A percentile compares a stretch with the other conserved stretches of the same genome.
Evolutionary conservation across 2,888 invertebrate genomes (phyloP).

Genomic region (Timema podura): DNA sequence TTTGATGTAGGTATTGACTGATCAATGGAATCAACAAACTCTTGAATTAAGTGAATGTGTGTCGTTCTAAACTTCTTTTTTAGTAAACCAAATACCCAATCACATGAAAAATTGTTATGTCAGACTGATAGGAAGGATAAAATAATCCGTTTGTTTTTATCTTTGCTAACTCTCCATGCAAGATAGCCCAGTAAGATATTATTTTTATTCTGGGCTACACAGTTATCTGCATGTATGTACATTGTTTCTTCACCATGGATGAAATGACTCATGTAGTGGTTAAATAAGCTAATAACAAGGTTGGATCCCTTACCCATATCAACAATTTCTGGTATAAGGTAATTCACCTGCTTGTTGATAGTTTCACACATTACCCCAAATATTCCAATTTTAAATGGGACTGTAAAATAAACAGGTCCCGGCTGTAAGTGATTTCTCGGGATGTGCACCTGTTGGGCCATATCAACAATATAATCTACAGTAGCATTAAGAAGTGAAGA

Average conservation of each 20-base stretch:
- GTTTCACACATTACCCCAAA: slow-evolving; percentile 29
- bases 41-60: too few relatives aligned
- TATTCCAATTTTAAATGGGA: slow-evolving; percentile 28
- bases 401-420: slow-evolving; percentile 27
- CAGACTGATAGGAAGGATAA: slow-evolving; percentile 17
- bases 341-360: slow-evolving; percentile 21
- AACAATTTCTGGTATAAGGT: slow-evolving; percentile 26
- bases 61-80: slow-evolving; percentile 10
- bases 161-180: background rate
- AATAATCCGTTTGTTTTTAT: slow-evolving; percentile 11
- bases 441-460: slow-evolving; percentile 30
- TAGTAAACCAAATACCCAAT: slow-evolving; percentile 18
- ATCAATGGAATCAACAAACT: too few relatives aligned
- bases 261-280: slow-evolving; percentile 4
- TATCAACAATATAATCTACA: slow-evolving; percentile 28
- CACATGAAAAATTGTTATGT: slow-evolving; percentile 20
- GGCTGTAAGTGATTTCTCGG: slow-evolving; percentile 29
- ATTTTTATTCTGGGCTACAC: slow-evolving; percentile 30
- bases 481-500: too few relatives aligned
- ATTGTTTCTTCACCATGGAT: slow-evolving; percentile 22
- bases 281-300: background rate
- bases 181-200: slow-evolving; percentile 24
- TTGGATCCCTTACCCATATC: background rate
- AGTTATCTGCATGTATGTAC: slow-evolving; percentile 28
- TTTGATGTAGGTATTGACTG: too few relatives aligned